These are phyloP conservation scores for Trimorus sp. DNA, from an alignment of 2,888 invertebrate species.

Conservation along the genomic window DNA sequence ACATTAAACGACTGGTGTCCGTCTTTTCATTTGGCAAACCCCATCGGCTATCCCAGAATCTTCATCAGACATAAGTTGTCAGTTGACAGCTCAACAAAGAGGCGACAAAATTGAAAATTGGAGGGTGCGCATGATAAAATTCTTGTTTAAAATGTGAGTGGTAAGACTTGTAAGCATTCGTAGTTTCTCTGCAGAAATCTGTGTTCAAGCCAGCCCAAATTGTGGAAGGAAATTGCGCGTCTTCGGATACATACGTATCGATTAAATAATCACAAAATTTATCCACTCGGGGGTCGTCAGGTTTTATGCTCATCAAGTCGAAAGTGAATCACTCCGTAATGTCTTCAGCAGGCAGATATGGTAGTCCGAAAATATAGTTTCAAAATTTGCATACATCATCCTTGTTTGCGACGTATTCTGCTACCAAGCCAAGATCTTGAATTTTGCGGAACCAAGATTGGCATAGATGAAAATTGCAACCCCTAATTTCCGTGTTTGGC, in stretches of 20 bases:
- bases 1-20: too few relatives aligned
- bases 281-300: constrained; percentile 3
- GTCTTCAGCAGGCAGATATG: background rate
- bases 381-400: background rate
- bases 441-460: too few relatives aligned
- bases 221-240: constrained; percentile 12
- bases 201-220: constrained; percentile 8
- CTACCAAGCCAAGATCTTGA: background rate
- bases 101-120: background rate
- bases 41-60: too few relatives aligned
- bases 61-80: too few relatives aligned
- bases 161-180: constrained; percentile 8
- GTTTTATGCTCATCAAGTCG: constrained; percentile 16
- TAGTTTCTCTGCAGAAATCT: constrained; percentile 11
- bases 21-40: too few relatives aligned
- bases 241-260: background rate
- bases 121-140: constrained; percentile 15
- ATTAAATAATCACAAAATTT: constrained; percentile 6
- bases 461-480: too few relatives aligned
- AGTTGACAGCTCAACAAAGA: too few relatives aligned
- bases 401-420: background rate
- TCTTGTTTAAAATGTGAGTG: constrained; percentile 7
- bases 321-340: background rate
- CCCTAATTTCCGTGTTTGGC: too few relatives aligned
- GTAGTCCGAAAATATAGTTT: constrained; percentile 2